Percentiles rank a stretch among this genome's conserved stretches.
These are phyloP conservation scores for Pachypsylla venusta DNA, from an alignment of 1,140 invertebrate genomes.

Conservation along the genomic window DNA sequence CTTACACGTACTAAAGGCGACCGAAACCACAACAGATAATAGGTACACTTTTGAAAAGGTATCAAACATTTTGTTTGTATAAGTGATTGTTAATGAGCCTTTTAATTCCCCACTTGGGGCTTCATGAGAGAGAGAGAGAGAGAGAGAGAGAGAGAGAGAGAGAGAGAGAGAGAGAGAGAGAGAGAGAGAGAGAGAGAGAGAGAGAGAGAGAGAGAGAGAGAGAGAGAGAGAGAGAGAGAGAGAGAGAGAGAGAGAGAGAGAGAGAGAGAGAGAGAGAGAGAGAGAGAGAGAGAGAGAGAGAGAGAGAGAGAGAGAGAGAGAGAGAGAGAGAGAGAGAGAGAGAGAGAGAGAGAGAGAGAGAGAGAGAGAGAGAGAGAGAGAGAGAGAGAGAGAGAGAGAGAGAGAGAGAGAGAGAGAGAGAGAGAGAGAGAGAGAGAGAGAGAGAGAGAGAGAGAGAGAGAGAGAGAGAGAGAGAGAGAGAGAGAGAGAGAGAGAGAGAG, in stretches of 20 bases:
- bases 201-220: not conserved
- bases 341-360: constrained; percentile 6
- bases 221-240: not conserved
- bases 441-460: not conserved
- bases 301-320: not conserved
- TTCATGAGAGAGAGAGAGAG: no score
- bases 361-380: constrained; percentile 2
- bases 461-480: not conserved
- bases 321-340: constrained; percentile 9
- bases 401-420: not conserved
- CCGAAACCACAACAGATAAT: no score
- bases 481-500: not conserved
- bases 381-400: not conserved
- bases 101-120: no score
- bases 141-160: not conserved
- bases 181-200: not conserved
- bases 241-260: not conserved
- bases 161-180: not conserved
- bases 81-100: no score
- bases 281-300: constrained; percentile 6
- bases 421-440: not conserved
- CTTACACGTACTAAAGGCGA: no score
- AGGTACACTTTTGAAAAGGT: no score
- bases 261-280: constrained; percentile 7
- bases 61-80: no score